Percentiles rank a stretch among this genome's conserved stretches.
These are phyloP conservation scores for Pygmarrhopalites habei DNA, from an alignment of 1,140 invertebrate genomes.

Conservation along the genomic window DNA sequence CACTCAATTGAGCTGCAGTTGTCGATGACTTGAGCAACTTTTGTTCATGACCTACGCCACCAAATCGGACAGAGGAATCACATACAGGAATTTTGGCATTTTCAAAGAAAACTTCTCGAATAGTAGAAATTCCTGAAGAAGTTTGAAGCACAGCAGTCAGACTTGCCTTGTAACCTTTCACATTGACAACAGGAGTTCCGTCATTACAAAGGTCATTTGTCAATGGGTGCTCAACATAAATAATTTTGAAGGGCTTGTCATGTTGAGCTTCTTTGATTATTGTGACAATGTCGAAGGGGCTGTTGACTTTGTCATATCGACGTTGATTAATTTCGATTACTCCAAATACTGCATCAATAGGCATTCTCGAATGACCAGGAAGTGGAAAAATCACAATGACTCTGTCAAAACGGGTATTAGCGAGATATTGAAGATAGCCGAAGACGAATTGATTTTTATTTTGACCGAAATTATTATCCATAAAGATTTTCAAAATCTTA, in stretches of 20 bases:
- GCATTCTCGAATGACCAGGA: not conserved
- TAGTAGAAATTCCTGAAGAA: not conserved
- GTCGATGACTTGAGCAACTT: not conserved
- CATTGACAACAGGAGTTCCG: not conserved
- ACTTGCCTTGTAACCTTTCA: not conserved
- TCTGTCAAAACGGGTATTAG: not conserved
- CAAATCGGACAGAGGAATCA: not conserved
- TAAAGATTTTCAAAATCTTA: conserved; percentile 29
- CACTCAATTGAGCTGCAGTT: not conserved
- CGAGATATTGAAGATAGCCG: not conserved
- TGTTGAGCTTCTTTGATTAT: not conserved
- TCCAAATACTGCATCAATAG: not conserved
- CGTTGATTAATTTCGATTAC: not conserved
- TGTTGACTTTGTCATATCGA: not conserved
- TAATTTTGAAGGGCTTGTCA: not conserved
- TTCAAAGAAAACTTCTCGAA: not conserved
- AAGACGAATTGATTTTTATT: conserved; percentile 27
- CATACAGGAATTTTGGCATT: not conserved
- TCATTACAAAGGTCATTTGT: not conserved
- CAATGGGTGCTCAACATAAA: not conserved
- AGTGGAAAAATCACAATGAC: not conserved
- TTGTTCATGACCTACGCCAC: not conserved
- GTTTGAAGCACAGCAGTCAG: not conserved
- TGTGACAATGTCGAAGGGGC: not conserved
- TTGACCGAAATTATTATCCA: conserved; percentile 38